phyloP scores from a whole-genome alignment of 2,888 invertebrate genomes.

The Cryptus viduatorius region DNA sequence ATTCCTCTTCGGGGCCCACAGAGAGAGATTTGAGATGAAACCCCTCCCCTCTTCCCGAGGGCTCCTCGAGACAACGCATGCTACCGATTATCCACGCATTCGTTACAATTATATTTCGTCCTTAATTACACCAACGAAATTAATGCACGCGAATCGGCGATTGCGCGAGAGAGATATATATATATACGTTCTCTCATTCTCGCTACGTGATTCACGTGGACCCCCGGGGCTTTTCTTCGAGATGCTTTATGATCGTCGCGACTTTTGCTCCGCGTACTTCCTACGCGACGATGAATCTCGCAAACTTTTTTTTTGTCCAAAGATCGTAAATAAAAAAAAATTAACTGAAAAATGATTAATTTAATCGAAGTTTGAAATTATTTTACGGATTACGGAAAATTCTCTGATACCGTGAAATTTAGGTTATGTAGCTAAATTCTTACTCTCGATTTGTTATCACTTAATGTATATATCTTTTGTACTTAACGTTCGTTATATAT shows the following conservation, averaged over 20 bases:
- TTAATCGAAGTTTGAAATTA: too few relatives aligned
- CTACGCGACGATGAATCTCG: background rate
- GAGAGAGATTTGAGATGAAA: constrained; percentile 39
- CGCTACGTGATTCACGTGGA: background rate
- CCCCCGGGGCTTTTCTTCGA: constrained; percentile 18
- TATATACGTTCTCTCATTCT: constrained; percentile 5
- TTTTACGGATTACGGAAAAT: too few relatives aligned
- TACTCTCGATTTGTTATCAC: too few relatives aligned
- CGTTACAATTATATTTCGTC: constrained; percentile 75
- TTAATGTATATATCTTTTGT: too few relatives aligned
- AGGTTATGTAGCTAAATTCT: too few relatives aligned
- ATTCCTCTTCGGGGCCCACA: background rate
- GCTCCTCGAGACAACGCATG: constrained; percentile 13
- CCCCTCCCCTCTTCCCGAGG: constrained; percentile 7
- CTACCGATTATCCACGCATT: constrained; percentile 70
- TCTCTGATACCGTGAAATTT: too few relatives aligned
- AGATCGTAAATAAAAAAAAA: background rate
- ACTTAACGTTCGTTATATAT: too few relatives aligned
- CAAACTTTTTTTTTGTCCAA: background rate
- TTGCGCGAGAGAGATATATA: constrained; percentile 12
- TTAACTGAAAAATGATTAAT: too few relatives aligned
- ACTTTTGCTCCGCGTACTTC: background rate
- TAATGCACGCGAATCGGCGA: constrained; percentile 65
- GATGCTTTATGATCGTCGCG: constrained; percentile 25
- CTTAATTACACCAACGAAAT: constrained; percentile 75